Base-by-base conservation (phyloP, 2,797 vertebrate genomes). In the Acipenser transmontanus region DNA sequence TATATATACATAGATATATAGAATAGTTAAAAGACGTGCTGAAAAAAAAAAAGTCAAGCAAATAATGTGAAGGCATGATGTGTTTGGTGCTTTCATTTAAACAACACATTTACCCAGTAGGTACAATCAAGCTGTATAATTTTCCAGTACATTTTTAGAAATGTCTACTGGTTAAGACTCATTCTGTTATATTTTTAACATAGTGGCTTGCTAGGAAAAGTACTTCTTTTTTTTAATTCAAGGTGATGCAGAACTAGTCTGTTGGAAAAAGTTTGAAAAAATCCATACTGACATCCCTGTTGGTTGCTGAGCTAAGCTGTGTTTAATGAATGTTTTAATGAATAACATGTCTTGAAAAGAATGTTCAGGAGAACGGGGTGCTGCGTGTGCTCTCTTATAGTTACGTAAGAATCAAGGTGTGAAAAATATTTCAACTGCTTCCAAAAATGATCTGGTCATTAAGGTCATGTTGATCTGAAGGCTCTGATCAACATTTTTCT, bases 341-440 rank as follows among this genome's bases (percentile, higher is more conserved):
- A 51, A 76, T 17, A 17, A 78, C 64, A 61, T 74, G 82, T 76
- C 72, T 82, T 77, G 73, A 51, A 76, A 89, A 83, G 88, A 91
- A 91, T 88, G 85, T 63, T 74, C 81, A 73, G 80, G 83, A 80
- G 78, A 78, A 77, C 76, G 72, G 69, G 75, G 74, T 71, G 57
- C 52, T 57, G 65, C 77, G 76, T 75, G 70, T 49, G 67, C 75
- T 76, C 72, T 73, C 73, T 79, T 72, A 77, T 82, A 76, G 88
- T 88, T 81, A 85, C 75, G 80, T 70, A 82, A 76, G 70, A 78
- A 78, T 82, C 81, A 81, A 69, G 74, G 75, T 12, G 52, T 11
- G 34, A 56, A 64, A 34, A 64, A 59, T 14, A 59, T 59, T 64
- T 20, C 17, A 62, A 47, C 20, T 61, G 50, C 48, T 61, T 61